These are phyloP conservation scores for Sturnira hondurensis DNA, from an alignment of 2,113 vertebrate species.

Conservation along the genomic window DNA sequence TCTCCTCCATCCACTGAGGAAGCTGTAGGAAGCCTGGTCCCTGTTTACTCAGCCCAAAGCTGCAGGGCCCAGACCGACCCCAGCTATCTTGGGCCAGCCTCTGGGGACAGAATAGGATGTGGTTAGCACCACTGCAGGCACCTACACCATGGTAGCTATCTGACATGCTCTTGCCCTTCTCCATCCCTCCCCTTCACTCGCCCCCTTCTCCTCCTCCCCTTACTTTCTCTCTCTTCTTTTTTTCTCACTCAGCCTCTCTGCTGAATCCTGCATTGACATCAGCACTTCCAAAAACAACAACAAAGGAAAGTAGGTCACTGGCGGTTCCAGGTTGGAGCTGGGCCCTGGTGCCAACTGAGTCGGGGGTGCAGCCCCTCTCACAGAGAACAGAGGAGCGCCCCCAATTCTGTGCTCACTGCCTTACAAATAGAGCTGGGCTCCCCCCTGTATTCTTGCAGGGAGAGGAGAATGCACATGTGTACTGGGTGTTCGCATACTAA, in stretches of 20 bases:
- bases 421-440: background rate
- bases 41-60: background rate
- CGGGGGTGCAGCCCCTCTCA: background rate
- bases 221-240: background rate
- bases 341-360: conserved; percentile 36
- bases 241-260: conserved; percentile 66
- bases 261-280: conserved; percentile 80
- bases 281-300: conserved; percentile 82
- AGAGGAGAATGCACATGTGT: fast-evolving
- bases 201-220: background rate
- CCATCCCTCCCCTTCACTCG: background rate
- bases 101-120: background rate
- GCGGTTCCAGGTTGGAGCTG: conserved; percentile 64
- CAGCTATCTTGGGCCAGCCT: conserved; percentile 19
- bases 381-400: conserved; percentile 5
- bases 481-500: background rate
- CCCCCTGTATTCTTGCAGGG: background rate
- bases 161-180: background rate
- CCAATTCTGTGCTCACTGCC: background rate
- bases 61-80: background rate
- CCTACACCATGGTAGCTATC: background rate
- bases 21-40: background rate
- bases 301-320: conserved; percentile 85
- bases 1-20: background rate
- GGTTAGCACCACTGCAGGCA: background rate